Conservation (phyloP, 2,797 vertebrate species). For the Sebastes nivosus region DNA sequence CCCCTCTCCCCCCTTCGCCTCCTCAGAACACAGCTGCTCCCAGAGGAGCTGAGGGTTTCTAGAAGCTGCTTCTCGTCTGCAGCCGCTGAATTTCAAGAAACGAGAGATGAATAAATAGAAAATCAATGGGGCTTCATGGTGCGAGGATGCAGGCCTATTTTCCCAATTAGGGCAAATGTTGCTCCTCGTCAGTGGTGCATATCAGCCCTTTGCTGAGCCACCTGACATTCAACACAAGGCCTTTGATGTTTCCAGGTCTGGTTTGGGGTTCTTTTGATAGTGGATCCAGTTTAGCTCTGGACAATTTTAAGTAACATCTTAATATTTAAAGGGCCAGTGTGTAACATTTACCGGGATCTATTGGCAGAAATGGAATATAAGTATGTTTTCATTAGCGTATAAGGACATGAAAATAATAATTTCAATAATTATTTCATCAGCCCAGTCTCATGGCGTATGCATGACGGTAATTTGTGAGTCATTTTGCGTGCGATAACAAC, state of each 20-base stretch:
- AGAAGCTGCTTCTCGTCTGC: constrained; percentile 34
- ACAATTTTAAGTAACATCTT: not conserved
- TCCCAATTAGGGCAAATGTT: constrained; percentile 61
- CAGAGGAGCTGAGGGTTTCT: constrained; percentile 42
- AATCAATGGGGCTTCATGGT: constrained; percentile 58
- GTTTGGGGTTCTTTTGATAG: not conserved
- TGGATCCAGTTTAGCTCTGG: not conserved
- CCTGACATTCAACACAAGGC: constrained; percentile 31
- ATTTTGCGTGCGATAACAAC: too few species aligned
- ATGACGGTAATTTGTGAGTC: too few species aligned
- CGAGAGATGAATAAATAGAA: constrained; percentile 59
- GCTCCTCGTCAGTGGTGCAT: constrained; percentile 28
- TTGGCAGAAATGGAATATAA: not conserved
- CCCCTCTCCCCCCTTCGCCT: constrained; percentile 19
- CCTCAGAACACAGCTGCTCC: constrained; percentile 46
- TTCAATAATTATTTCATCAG: too few species aligned
- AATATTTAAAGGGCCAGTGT: not conserved
- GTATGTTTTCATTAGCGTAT: not conserved
- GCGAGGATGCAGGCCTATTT: constrained; percentile 56
- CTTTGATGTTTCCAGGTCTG: constrained; percentile 23
- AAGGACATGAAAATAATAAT: too few species aligned
- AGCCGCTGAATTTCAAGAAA: constrained; percentile 44
- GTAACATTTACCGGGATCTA: not conserved
- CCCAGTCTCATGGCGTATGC: too few species aligned
- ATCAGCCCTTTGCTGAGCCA: constrained; percentile 28